Evolutionary conservation across 2,113 vertebrate species (phyloP).

Genomic region (Meles meles): DNA sequence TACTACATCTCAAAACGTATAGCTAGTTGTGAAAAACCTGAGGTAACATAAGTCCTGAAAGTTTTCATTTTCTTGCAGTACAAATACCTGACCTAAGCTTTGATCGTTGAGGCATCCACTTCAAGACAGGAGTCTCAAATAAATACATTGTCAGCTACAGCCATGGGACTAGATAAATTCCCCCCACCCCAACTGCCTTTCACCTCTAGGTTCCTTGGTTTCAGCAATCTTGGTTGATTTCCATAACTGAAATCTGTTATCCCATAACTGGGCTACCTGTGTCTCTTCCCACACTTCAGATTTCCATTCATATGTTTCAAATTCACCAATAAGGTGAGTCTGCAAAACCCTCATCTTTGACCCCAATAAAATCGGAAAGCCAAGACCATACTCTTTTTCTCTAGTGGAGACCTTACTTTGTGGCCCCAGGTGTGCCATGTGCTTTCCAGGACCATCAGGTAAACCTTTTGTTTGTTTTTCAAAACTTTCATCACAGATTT

Average conservation of each 20-base stretch:
- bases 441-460: neutral
- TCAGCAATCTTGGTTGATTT: neutral
- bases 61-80: neutral
- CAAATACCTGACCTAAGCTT: neutral
- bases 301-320: neutral
- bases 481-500: neutral
- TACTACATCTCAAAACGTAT: neutral
- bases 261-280: neutral
- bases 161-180: neutral
- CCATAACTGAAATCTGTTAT: too few species aligned
- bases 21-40: slow-evolving; percentile 24
- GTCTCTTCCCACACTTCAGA: neutral
- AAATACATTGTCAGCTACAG: neutral
- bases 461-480: neutral
- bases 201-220: neutral
- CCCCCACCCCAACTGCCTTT: neutral
- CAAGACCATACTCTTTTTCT: neutral
- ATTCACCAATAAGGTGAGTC: neutral
- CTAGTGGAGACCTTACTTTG: neutral
- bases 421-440: neutral
- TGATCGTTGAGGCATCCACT: neutral
- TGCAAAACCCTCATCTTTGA: neutral
- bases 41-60: neutral
- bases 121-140: neutral
- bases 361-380: neutral